A percentile compares a stretch with the other conserved stretches of the same genome.
Conservation (phyloP, 1,140 invertebrate species). For the Aphis craccivora region DNA sequence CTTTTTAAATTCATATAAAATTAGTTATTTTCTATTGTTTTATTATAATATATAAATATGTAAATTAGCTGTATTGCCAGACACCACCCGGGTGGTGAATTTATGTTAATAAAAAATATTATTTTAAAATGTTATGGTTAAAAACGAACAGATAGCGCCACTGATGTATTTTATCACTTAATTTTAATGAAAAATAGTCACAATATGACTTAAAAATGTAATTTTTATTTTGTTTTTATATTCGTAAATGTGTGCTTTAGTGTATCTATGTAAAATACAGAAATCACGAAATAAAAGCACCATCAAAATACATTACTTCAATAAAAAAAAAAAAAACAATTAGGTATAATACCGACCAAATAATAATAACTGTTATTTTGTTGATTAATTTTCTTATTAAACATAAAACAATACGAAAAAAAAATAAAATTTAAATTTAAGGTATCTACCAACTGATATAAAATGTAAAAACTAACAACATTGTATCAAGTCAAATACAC, state of each 20-base stretch:
- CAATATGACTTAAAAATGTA: neutral
- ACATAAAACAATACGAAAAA: too few relatives aligned
- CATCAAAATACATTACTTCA: neutral
- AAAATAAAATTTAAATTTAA: too few relatives aligned
- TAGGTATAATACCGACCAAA: neutral
- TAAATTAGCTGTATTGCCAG: neutral
- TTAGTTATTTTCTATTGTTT: neutral
- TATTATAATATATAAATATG: neutral
- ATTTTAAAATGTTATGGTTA: neutral
- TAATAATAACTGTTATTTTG: neutral
- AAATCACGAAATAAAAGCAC: neutral
- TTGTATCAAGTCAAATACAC: neutral
- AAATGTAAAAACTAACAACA: neutral
- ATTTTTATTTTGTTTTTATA: neutral
- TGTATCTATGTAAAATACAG: neutral
- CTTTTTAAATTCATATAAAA: neutral
- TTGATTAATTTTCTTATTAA: neutral
- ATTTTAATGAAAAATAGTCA: too few relatives aligned
- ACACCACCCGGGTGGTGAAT: neutral
- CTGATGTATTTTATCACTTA: neutral
- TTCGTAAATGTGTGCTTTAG: neutral
- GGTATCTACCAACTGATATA: neutral
- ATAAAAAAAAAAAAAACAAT: neutral
- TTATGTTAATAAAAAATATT: neutral
- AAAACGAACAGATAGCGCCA: neutral